These are phyloP conservation scores for Melopsittacus undulatus DNA, from an alignment of 2,797 vertebrate genomes.

Conservation along the genomic window DNA sequence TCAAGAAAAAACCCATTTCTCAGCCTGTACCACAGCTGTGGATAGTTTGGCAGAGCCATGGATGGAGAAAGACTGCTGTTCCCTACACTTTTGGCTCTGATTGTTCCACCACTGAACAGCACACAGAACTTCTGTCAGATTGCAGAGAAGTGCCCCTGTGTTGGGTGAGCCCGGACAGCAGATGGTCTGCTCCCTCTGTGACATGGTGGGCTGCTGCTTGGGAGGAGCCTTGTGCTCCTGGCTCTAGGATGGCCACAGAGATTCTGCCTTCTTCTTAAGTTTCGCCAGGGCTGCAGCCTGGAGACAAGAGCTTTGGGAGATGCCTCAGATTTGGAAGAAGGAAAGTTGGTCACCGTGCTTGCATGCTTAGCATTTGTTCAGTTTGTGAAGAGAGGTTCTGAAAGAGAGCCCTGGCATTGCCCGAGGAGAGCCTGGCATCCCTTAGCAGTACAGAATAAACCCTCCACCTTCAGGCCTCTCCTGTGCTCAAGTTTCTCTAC, in stretches of 20 bases:
- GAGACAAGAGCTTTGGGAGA: not conserved
- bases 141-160: not conserved
- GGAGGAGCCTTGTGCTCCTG: not conserved
- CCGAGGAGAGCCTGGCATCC: not conserved
- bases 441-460: not conserved
- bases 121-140: not conserved
- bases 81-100: not conserved
- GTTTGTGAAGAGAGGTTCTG: not conserved
- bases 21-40: not conserved
- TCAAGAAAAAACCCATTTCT: not conserved
- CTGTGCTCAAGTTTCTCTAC: not conserved
- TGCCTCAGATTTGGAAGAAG: not conserved
- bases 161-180: not conserved
- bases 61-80: not conserved
- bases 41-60: not conserved
- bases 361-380: not conserved
- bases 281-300: not conserved
- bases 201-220: not conserved
- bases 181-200: not conserved
- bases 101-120: not conserved
- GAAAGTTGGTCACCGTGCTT: not conserved
- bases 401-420: not conserved
- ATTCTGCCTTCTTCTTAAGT: not conserved
- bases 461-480: not conserved
- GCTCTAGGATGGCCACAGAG: not conserved